Evolutionary conservation across 2,888 invertebrate genomes (phyloP), one percentile per base, ranked within the genome.

Genomic region (Hirtodrosophila trivittata): DNA sequence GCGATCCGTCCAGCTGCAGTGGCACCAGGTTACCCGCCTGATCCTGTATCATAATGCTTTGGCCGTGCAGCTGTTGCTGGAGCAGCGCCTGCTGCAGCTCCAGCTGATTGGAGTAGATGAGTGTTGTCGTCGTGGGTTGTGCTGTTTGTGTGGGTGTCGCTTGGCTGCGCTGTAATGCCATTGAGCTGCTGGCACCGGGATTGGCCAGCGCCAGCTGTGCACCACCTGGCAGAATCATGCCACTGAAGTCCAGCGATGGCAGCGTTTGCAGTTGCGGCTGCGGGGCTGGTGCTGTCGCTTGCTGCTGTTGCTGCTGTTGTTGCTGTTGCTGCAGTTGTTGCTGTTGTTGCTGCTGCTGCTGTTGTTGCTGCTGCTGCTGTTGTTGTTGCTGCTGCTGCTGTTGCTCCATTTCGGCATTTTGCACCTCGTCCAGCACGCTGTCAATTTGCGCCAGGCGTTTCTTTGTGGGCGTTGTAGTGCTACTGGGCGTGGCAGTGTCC

Each of bases 41-140:
- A 66, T 89, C 88, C 75, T 89, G 89, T 35, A 89, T 89, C 85
- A 89, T 89, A 9, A 89, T 90, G 66, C 88, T 89, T 54, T 89
- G 89, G 3, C 89, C 89, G 32, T 89, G 89, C 66, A 90, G 59
- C 59, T 89, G 89, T 26, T 89, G 90, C 57, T 90, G 89, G 47
- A 89, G 47, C 65, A 89, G 58, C 1, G 89, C 90, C 51, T 89
- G 90, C 50, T 90, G 90, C 68, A 89, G 64, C 56, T 89, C 89
- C 64, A 89, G 77, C 69, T 89, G 89, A 64, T 90, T 89, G 0
- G 90, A 90, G 49, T 90, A 89, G 58, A 90, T 89, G 30, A 89
- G 70, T 25, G 89, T 89, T 4, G 87, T 75, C 7, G 86, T 81
- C 28, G 82, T 85, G 3, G 77, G 77, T 10, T 67, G 74, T 9